phyloP scores from a whole-genome alignment of 2,113 vertebrate genomes.

The Ochotona curzoniae region DNA sequence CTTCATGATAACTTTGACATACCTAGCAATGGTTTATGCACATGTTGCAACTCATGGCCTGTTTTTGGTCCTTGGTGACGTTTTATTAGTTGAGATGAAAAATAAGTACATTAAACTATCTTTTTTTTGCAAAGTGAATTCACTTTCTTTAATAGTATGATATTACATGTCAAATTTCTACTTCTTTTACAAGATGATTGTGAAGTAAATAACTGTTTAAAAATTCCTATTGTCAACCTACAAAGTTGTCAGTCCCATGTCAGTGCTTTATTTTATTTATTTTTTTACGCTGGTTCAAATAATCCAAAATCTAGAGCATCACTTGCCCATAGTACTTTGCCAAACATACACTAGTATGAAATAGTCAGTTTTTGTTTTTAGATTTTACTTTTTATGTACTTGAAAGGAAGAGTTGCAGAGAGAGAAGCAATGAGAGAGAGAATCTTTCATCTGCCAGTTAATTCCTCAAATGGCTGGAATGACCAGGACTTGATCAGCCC shows the following conservation, averaged over 20 bases:
- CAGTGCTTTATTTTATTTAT: not conserved
- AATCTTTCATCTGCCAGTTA: no score
- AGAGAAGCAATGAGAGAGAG: no score
- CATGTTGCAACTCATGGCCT: no score
- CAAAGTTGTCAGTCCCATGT: not conserved
- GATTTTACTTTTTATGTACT: no score
- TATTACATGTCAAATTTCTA: not conserved
- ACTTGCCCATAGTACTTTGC: not conserved
- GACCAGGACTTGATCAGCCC: no score
- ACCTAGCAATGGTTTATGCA: not conserved
- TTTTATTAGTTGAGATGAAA: not conserved
- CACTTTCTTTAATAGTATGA: not conserved
- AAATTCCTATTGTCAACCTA: not conserved
- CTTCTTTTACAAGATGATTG: not conserved
- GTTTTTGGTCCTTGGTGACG: not conserved
- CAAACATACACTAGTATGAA: no score
- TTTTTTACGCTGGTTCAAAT: not conserved
- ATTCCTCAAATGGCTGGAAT: no score
- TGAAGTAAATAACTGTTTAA: not conserved
- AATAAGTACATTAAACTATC: not conserved
- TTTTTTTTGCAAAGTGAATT: not conserved
- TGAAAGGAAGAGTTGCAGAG: no score
- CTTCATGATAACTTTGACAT: not conserved
- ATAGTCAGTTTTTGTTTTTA: no score
- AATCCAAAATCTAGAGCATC: not conserved